Percentiles rank a stretch among this genome's conserved stretches.
Evolutionary conservation across 2,797 vertebrate species (phyloP).

Genomic region (Galago senegalensis): DNA sequence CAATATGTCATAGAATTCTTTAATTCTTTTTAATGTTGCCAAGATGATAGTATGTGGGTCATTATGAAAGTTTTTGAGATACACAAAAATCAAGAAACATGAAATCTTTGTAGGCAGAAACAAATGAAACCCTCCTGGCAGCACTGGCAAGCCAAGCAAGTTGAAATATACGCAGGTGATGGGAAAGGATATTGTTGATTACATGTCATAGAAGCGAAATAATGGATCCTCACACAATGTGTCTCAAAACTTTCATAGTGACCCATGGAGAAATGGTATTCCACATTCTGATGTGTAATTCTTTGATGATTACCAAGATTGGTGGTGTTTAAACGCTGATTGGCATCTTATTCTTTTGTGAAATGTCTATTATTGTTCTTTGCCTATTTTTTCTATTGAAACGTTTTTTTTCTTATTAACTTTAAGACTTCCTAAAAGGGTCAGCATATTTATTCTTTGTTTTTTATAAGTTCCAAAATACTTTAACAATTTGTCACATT

Average conservation of each 20-base stretch:
- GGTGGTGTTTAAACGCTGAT: not conserved
- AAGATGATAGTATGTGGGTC: not conserved
- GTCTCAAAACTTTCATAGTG: too few relatives aligned
- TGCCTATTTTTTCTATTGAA: constrained; percentile 9
- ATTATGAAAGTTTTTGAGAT: too few relatives aligned
- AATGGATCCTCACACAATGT: too few relatives aligned
- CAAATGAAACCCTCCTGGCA: too few relatives aligned
- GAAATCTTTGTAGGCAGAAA: too few relatives aligned
- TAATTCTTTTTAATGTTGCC: constrained; percentile 6
- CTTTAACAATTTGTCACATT: constrained; percentile 8
- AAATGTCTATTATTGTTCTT: not conserved
- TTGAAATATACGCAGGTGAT: too few relatives aligned
- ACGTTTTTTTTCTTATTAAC: not conserved
- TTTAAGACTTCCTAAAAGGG: constrained; percentile 16
- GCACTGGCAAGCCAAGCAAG: too few relatives aligned
- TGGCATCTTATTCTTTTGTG: constrained; percentile 15
- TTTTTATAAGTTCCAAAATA: not conserved
- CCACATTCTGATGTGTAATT: not conserved
- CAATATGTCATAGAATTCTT: not conserved
- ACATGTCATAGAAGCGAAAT: too few relatives aligned
- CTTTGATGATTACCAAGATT: not conserved
- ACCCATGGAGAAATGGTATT: not conserved
- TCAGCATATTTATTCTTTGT: not conserved
- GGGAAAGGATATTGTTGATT: too few relatives aligned
- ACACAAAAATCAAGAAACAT: too few relatives aligned